A percentile compares a stretch with the other conserved stretches of the same genome.
Evolutionary conservation across 2,113 vertebrate genomes (phyloP).

Genomic region (Vulpes ferrilata): DNA sequence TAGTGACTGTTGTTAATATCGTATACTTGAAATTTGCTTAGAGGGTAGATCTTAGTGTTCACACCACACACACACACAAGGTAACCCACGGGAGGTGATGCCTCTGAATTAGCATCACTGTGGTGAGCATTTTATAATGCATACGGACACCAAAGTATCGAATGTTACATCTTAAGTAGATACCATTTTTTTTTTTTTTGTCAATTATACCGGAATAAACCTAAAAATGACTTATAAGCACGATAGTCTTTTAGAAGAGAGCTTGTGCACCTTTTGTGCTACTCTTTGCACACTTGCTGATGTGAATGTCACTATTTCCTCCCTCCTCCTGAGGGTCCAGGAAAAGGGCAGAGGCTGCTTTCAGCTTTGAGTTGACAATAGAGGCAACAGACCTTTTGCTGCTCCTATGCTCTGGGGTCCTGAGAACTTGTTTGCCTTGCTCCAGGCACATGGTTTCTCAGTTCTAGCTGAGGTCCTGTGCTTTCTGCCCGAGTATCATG

Average conservation of each 20-base stretch:
- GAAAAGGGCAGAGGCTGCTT: background rate
- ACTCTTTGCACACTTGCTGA: background rate
- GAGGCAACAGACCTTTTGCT: background rate
- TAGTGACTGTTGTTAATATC: background rate
- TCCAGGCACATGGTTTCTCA: background rate
- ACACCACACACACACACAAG: background rate
- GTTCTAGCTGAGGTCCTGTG: background rate
- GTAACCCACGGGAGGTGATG: background rate
- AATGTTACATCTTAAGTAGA: background rate
- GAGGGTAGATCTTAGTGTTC: background rate
- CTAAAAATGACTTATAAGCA: background rate
- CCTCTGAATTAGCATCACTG: background rate
- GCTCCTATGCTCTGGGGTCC: background rate
- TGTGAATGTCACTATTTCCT: accelerated
- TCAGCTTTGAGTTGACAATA: background rate
- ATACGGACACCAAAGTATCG: background rate
- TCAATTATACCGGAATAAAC: background rate
- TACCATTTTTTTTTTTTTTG: background rate
- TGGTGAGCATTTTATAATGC: background rate
- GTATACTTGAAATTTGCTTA: background rate
- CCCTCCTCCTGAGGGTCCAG: background rate
- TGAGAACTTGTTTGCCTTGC: background rate
- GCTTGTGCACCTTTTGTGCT: accelerated
- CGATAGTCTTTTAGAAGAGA: background rate
- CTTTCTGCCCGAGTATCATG: background rate